Conservation (phyloP, 2,113 vertebrate species). For the Caranx melampygus region DNA sequence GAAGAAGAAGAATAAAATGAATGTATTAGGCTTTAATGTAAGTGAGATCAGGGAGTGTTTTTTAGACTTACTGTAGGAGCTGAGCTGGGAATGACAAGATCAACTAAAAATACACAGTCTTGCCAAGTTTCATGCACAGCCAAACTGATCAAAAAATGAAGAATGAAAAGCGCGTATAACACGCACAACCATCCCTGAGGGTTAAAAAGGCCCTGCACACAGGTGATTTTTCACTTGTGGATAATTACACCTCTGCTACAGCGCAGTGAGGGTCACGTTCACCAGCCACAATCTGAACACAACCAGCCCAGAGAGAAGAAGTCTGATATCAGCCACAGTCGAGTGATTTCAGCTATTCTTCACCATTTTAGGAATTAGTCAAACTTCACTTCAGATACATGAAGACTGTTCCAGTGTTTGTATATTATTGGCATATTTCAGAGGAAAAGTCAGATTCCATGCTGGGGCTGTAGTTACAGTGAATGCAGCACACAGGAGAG, state of each 20-base stretch:
- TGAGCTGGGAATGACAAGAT: too few species aligned
- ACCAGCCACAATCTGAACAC: too few species aligned
- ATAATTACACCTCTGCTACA: background rate
- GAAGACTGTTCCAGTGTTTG: background rate
- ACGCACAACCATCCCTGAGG: too few species aligned
- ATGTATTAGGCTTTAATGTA: too few species aligned
- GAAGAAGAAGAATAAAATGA: too few species aligned
- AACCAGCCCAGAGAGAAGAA: too few species aligned
- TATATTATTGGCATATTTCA: background rate
- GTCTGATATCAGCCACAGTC: background rate
- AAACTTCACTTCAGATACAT: background rate
- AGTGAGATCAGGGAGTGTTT: too few species aligned
- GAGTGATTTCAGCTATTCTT: background rate
- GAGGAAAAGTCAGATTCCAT: constrained; percentile 1
- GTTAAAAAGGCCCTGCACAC: background rate
- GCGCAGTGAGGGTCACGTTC: background rate
- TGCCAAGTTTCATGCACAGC: too few species aligned
- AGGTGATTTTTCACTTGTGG: background rate
- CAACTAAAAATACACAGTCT: too few species aligned
- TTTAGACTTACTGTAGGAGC: too few species aligned
- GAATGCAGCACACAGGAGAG: background rate
- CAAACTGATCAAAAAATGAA: too few species aligned
- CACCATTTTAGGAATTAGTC: background rate
- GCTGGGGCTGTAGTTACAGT: background rate
- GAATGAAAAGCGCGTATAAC: too few species aligned